Conservation (phyloP, 30 jellyfish, hydroid and myxozoan genomes). For the Cassiopea xamachana region DNA sequence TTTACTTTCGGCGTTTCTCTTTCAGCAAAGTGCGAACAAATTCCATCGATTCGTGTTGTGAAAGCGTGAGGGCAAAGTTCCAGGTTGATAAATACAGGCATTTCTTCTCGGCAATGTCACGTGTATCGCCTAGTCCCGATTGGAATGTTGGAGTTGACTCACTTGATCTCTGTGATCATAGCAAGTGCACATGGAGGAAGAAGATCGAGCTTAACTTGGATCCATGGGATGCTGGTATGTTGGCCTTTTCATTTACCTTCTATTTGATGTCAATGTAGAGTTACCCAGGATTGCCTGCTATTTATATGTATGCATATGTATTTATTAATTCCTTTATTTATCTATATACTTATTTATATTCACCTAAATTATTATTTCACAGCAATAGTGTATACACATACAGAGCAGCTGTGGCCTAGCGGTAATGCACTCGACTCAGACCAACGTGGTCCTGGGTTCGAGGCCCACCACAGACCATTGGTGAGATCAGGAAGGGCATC, state of each 20-base stretch:
- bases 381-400: too few species aligned
- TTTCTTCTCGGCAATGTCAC: conserved; percentile 74
- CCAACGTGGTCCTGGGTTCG: too few species aligned
- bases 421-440: too few species aligned
- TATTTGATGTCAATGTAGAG: too few species aligned
- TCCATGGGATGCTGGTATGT: conserved; percentile 85
- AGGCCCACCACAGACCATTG: too few species aligned
- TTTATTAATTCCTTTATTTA: too few species aligned
- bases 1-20: background rate
- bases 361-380: too few species aligned
- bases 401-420: too few species aligned
- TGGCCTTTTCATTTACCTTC: background rate
- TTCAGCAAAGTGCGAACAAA: conserved; percentile 54
- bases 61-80: conserved; percentile 47
- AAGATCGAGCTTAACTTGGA: conserved; percentile 60
- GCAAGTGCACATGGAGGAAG: conserved; percentile 73
- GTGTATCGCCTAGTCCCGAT: conserved; percentile 85
- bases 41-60: conserved; percentile 46
- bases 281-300: too few species aligned
- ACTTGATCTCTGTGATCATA: conserved; percentile 76
- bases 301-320: too few species aligned
- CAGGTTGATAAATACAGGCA: conserved; percentile 73
- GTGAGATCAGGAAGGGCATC: too few species aligned
- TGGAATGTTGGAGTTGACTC: conserved; percentile 90
- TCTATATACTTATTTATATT: too few species aligned